phyloP scores from a whole-genome alignment of 2,113 vertebrate species.

The Gobiocypris rarus region DNA sequence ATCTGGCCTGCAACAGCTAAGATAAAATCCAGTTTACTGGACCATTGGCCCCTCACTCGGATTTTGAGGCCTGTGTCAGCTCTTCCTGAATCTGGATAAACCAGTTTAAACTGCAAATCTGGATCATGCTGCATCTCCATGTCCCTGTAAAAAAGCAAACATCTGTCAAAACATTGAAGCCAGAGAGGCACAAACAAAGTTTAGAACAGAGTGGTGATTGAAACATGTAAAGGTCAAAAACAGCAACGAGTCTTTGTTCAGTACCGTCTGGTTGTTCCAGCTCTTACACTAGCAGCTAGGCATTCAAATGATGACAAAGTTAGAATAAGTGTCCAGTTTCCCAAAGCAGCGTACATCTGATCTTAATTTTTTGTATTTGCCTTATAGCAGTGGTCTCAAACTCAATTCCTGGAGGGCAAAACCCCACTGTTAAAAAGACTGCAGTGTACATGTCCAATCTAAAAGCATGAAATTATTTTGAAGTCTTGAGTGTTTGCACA shows the following conservation, averaged over 20 bases:
- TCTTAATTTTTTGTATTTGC: neutral
- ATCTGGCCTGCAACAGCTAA: conserved; percentile 81
- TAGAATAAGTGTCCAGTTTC: neutral
- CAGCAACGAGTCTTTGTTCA: conserved; percentile 41
- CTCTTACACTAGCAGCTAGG: neutral
- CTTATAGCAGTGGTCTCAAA: no score
- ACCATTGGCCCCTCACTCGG: conserved; percentile 73
- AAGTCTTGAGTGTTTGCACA: no score
- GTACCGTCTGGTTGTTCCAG: neutral
- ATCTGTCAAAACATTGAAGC: conserved; percentile 25
- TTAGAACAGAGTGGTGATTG: conserved; percentile 12
- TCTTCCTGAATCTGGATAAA: conserved; percentile 35
- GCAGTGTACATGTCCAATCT: neutral
- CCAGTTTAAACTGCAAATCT: conserved; percentile 62
- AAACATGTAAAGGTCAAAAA: conserved; percentile 50
- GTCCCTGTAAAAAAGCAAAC: conserved; percentile 54
- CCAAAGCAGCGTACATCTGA: neutral
- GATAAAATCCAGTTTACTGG: conserved; percentile 78
- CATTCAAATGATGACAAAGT: neutral
- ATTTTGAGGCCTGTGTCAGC: conserved; percentile 26
- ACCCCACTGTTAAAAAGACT: neutral
- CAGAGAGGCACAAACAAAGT: neutral
- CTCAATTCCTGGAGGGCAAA: no score
- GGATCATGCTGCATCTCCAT: conserved; percentile 63
- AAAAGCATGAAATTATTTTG: neutral